These are phyloP conservation scores for Sipha maydis DNA, from an alignment of 2,888 invertebrate genomes.

Conservation along the genomic window DNA sequence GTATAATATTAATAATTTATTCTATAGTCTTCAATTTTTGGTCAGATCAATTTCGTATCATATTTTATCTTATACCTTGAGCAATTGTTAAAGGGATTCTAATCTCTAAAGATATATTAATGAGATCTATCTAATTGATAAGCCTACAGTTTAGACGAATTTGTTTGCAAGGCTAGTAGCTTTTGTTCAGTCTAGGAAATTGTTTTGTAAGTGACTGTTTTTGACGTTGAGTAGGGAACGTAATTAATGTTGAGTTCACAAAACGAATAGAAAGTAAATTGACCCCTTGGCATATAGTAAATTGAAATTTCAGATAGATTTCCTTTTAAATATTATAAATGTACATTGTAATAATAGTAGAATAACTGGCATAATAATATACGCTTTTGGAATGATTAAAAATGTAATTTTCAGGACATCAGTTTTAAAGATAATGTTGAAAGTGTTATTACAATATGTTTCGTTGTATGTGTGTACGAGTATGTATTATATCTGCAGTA, in stretches of 20 bases:
- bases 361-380: background rate
- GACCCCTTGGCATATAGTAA: conserved; percentile 34
- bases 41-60: background rate
- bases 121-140: conserved; percentile 12
- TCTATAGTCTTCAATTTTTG: no score
- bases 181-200: conserved; percentile 30
- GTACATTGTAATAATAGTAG: background rate
- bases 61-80: background rate
- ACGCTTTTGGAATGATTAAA: no score
- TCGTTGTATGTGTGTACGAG: background rate
- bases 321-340: conserved; percentile 12
- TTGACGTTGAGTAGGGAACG: conserved; percentile 57
- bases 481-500: background rate
- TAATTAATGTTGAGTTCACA: conserved; percentile 49
- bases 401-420: no score
- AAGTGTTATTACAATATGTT: background rate
- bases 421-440: no score
- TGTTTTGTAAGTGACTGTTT: conserved; percentile 40
- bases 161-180: background rate
- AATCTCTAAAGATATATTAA: conserved; percentile 1
- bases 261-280: conserved; percentile 50
- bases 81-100: background rate
- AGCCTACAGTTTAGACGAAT: conserved; percentile 21
- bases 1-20: no score
- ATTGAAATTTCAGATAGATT: conserved; percentile 41